Evolutionary conservation across 2,113 vertebrate genomes (phyloP).

Genomic region (Capreolus pygargus): DNA sequence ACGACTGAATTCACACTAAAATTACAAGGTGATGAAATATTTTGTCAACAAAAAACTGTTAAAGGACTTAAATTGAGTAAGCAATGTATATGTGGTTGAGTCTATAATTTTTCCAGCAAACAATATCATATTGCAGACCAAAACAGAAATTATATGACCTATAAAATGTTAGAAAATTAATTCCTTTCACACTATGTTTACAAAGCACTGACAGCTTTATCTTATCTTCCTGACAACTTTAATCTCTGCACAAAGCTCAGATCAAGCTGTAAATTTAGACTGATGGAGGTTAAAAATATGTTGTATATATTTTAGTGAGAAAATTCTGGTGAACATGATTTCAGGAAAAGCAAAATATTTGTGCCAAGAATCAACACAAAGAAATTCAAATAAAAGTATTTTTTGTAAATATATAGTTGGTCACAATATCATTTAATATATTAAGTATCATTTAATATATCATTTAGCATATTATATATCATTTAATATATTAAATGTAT

Average conservation of each 20-base stretch:
- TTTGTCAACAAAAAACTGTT: neutral
- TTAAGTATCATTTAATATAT: neutral
- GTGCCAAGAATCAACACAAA: neutral
- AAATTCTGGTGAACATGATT: neutral
- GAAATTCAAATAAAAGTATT: neutral
- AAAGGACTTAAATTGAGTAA: neutral
- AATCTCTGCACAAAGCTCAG: neutral
- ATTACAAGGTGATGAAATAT: neutral
- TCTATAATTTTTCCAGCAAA: neutral
- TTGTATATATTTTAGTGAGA: neutral
- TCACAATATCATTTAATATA: neutral
- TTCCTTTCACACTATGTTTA: neutral
- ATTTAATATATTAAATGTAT: neutral
- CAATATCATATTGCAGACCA: neutral
- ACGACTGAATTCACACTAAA: constrained; percentile 7
- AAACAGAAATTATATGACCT: neutral
- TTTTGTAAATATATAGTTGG: neutral
- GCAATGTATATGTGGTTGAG: neutral
- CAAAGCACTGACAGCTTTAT: neutral
- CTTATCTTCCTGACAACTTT: constrained; percentile 34
- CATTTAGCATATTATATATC: neutral
- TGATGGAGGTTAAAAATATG: neutral
- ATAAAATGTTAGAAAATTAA: constrained; percentile 22
- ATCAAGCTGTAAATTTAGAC: neutral
- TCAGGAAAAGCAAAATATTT: neutral